Base-by-base conservation (phyloP, 2,888 invertebrate genomes). In the Trissolcus brochymenae region DNA sequence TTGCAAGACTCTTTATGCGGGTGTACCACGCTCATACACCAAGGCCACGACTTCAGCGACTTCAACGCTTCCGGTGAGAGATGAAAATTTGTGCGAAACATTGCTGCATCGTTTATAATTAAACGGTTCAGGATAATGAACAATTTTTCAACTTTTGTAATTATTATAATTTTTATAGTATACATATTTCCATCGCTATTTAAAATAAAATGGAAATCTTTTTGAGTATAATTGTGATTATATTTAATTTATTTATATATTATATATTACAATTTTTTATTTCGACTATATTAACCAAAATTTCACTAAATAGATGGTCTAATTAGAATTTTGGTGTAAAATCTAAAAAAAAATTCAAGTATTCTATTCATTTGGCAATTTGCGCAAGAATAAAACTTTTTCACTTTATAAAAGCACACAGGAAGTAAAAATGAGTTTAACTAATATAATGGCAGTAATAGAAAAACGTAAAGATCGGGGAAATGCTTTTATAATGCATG, bases 11-110 rank as follows among this genome's bases (percentile, higher is more conserved):
- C 85, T 29, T 80, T 88, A 51, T 88, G 88, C 83, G 83, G 83
- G 60, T 89, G 89, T 76, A 89, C 88, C 61, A 86, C 86, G 50
- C 79, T 89, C 68, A 84, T 89, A 35, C 87, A 88, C 35, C 85
- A 87, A 81, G 87, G 87, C 65, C 84, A 88, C 77, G 84, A 87
- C 77, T 81, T 87, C 65, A 82, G 81, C 62, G 84, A 85, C 80
- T 78, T 88, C 59, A 81, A 84, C 25, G 74, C 80, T 85, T 84
- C 86, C 81, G 86, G 89, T 89, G 83, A 88, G 87, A 67, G 51
- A 73, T 73, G 54, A 55, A 66, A 60, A 64, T 65, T 49, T 55
- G 3, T 25, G 25, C 25, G 35, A 2, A 60, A 49, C 29, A 41
- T 53, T 16, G 17, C 53, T 67, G 35, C 41, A 55, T 65, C 21